These are phyloP conservation scores for Tetranychus piercei DNA, from an alignment of 2,888 invertebrate species.

Conservation along the genomic window DNA sequence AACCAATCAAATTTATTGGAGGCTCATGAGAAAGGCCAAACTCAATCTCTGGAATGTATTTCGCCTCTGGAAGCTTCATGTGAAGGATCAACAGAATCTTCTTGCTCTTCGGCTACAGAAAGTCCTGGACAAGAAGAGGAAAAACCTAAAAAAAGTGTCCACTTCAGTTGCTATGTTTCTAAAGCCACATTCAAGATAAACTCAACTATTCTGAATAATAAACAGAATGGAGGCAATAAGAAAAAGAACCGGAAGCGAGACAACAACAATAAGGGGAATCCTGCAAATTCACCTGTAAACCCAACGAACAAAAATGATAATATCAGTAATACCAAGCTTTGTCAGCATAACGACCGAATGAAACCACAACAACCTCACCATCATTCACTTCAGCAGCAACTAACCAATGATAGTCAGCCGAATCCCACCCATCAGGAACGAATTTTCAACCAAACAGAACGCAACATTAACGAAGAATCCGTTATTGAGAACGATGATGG, in stretches of 20 bases:
- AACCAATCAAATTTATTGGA: neutral
- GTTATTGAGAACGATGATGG: no score
- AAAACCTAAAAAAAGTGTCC: slow-evolving; percentile 20
- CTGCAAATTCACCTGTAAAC: no score
- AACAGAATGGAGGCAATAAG: slow-evolving; percentile 14
- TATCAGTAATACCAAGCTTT: neutral
- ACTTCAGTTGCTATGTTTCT: slow-evolving; percentile 15
- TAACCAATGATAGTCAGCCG: no score
- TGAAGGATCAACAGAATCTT: slow-evolving; percentile 1
- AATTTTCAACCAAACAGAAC: no score
- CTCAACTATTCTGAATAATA: slow-evolving; percentile 20
- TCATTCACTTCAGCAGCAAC: neutral
- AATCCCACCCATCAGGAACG: no score
- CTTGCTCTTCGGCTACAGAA: neutral
- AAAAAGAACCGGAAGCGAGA: slow-evolving; percentile 5
- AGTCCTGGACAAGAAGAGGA: slow-evolving; percentile 12
- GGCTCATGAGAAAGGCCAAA: neutral
- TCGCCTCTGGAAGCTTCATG: neutral
- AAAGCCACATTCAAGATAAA: slow-evolving; percentile 16
- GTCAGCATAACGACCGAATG: neutral
- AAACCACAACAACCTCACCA: neutral
- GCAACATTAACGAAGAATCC: no score
- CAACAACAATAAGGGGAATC: neutral
- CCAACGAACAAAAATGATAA: neutral
- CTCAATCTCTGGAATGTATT: neutral